Percentiles rank a stretch among this genome's conserved stretches.
These are phyloP conservation scores for Sipha flava DNA, from an alignment of 1,140 invertebrate species.

Conservation along the genomic window DNA sequence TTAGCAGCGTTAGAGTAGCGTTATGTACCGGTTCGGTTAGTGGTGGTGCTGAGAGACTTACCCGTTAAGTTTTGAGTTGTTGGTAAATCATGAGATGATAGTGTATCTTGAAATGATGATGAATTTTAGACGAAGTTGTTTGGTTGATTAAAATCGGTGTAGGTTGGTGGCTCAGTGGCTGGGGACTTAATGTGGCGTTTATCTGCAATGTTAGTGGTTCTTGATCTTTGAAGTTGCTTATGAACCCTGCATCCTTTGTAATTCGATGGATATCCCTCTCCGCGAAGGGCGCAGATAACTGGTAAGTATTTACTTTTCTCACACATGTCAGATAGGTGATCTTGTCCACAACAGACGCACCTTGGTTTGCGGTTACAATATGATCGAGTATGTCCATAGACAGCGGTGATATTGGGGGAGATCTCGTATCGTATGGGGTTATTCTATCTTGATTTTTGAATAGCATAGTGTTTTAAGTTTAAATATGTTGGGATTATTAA, in stretches of 20 bases:
- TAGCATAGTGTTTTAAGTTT: no score
- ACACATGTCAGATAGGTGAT: not conserved
- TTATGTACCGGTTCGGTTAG: no score
- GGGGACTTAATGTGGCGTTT: not conserved
- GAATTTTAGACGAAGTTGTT: no score
- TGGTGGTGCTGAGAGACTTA: not conserved
- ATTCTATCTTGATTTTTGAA: no score
- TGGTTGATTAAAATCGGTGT: no score
- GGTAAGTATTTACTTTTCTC: not conserved
- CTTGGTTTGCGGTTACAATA: not conserved
- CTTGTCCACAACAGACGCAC: constrained; percentile 14
- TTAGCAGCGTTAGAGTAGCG: not conserved
- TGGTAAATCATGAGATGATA: no score
- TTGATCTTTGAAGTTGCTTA: constrained; percentile 35
- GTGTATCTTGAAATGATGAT: no score
- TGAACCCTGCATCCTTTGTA: constrained; percentile 42
- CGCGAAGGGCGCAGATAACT: constrained; percentile 34
- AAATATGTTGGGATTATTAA: no score
- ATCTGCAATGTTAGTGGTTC: not conserved
- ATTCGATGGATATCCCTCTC: constrained; percentile 42
- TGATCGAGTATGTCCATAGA: no score
- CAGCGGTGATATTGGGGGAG: not conserved
- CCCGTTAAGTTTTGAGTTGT: not conserved
- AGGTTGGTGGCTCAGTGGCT: no score
- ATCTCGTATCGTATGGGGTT: no score